Percentiles rank a stretch among this genome's conserved stretches.
Evolutionary conservation across 2,113 vertebrate species (phyloP).

Genomic region (Carollia perspicillata): DNA sequence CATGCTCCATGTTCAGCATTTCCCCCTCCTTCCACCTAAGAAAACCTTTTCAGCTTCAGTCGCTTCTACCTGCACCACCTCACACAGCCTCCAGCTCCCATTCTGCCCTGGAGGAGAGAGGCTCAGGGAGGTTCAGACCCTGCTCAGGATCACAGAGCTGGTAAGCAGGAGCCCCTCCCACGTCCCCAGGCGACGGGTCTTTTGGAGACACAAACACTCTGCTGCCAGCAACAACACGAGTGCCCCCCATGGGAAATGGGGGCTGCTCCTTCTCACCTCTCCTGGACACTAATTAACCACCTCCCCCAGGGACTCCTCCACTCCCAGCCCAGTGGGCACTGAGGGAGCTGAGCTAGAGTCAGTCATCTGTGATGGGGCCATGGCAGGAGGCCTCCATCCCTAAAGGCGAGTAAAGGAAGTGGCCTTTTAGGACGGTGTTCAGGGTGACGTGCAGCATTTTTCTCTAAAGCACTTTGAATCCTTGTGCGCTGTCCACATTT

Average conservation of each 20-base stretch:
- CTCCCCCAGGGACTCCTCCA: background rate
- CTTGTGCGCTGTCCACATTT: background rate
- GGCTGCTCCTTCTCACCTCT: background rate
- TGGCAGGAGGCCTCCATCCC: background rate
- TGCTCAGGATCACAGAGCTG: background rate
- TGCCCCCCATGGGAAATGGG: background rate
- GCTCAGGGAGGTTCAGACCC: background rate
- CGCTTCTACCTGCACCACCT: background rate
- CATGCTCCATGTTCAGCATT: background rate
- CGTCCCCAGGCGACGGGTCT: background rate
- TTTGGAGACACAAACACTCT: background rate
- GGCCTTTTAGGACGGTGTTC: background rate
- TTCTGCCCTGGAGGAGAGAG: background rate
- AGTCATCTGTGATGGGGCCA: background rate
- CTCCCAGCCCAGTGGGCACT: background rate
- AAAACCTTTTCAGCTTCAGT: background rate
- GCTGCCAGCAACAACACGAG: background rate
- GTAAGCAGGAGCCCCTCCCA: background rate
- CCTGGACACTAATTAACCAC: conserved; percentile 14
- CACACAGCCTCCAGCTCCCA: background rate
- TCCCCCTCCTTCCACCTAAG: background rate
- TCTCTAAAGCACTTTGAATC: background rate
- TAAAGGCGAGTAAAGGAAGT: background rate
- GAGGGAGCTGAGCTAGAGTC: conserved; percentile 6
- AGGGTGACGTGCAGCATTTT: background rate